Evolutionary conservation across 2,113 vertebrate genomes (phyloP).

Genomic region (Pelmatolapia mariae): DNA sequence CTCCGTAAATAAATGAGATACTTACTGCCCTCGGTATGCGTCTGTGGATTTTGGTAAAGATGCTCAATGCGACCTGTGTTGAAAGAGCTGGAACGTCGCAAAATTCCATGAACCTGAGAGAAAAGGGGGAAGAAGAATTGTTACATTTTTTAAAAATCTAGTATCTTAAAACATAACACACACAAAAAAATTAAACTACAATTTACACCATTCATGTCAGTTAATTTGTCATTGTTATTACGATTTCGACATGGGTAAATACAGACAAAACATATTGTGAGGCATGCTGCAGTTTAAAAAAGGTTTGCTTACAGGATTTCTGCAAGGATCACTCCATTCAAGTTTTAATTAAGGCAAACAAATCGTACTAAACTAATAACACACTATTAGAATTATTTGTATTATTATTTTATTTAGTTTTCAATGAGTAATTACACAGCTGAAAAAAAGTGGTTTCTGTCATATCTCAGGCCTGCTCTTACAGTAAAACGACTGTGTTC

Average conservation of each 20-base stretch:
- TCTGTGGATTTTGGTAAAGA: slow-evolving; percentile 92
- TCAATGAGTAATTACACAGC: background rate
- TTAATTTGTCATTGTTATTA: background rate
- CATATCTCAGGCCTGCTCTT: background rate
- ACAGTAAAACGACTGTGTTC: background rate
- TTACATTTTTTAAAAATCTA: background rate
- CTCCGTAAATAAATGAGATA: background rate
- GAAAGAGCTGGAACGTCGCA: slow-evolving; percentile 95
- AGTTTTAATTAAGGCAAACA: background rate
- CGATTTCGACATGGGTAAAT: background rate
- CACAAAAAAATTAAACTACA: background rate
- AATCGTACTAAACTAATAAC: background rate
- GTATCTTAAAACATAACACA: background rate
- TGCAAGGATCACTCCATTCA: background rate
- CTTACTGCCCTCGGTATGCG: slow-evolving; percentile 96
- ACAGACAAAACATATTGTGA: background rate
- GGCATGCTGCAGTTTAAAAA: background rate
- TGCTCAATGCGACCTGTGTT: slow-evolving; percentile 97
- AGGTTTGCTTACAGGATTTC: background rate
- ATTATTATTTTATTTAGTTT: background rate
- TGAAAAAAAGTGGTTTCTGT: background rate
- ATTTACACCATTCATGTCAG: background rate
- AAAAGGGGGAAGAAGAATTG: background rate
- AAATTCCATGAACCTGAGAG: slow-evolving; percentile 89
- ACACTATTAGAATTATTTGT: background rate